Evolutionary conservation across 2,888 invertebrate species (phyloP).

Genomic region (Linnaemya vulpina): DNA sequence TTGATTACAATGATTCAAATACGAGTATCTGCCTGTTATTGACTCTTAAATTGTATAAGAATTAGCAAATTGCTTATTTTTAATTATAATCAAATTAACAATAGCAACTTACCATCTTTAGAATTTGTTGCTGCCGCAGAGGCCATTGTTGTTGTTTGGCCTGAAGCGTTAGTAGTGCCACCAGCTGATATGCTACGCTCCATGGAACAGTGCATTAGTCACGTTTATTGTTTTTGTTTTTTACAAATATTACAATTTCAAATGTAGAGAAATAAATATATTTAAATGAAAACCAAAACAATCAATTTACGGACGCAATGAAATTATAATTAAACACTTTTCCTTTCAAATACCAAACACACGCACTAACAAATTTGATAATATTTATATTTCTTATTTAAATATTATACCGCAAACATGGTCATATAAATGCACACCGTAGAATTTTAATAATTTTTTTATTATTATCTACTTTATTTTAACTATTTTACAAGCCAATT

Average conservation of each 20-base stretch:
- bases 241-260: not conserved
- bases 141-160: conserved; percentile 77
- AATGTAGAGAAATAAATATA: conserved; percentile 16
- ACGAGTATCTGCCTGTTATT: too few species aligned
- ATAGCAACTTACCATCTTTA: conserved; percentile 88
- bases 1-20: too few species aligned
- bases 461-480: conserved; percentile 12
- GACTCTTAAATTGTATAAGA: too few species aligned
- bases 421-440: not conserved
- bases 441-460: conserved; percentile 26
- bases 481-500: conserved; percentile 1
- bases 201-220: conserved; percentile 88
- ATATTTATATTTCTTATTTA: not conserved
- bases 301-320: not conserved
- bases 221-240: conserved; percentile 69
- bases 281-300: not conserved
- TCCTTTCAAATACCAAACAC: not conserved
- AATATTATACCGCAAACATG: not conserved
- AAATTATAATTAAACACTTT: not conserved
- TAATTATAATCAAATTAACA: conserved; percentile 6
- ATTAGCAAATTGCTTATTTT: not conserved
- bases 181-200: conserved; percentile 90
- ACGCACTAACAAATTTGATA: not conserved
- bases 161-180: conserved; percentile 88
- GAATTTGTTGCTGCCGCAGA: conserved; percentile 85